phyloP scores from a whole-genome alignment of 2,113 vertebrate species.

The Scopus umbretta region DNA sequence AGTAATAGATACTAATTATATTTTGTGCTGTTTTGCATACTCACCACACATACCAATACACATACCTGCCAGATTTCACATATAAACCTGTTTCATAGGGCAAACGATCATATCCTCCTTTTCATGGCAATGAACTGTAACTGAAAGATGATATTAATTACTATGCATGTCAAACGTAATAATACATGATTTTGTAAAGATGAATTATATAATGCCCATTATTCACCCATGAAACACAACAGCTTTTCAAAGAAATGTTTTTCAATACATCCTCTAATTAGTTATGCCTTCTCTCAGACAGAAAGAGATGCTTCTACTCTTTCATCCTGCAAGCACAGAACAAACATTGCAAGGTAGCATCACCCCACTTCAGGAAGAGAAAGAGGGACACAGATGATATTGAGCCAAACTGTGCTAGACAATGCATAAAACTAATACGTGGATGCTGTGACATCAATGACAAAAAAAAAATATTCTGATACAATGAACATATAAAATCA shows the following conservation, averaged over 20 bases:
- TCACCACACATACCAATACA: not conserved
- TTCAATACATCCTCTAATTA: not conserved
- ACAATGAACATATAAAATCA: not conserved
- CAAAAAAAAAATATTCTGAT: not conserved
- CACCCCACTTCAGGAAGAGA: not conserved
- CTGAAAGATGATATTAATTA: slow-evolving; percentile 14
- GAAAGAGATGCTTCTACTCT: not conserved
- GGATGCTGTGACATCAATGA: not conserved
- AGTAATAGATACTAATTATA: not conserved
- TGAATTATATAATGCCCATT: not conserved
- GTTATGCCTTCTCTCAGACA: not conserved
- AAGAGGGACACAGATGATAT: not conserved
- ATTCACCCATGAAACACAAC: not conserved
- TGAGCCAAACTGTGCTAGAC: not conserved
- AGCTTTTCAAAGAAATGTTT: not conserved
- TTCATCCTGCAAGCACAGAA: not conserved
- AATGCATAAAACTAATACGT: not conserved
- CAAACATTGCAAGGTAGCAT: not conserved
- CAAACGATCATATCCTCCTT: slow-evolving; percentile 72
- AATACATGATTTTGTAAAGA: not conserved
- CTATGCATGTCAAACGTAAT: not conserved
- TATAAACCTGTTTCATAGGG: slow-evolving; percentile 72
- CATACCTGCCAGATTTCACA: slow-evolving; percentile 75
- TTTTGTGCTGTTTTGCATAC: not conserved
- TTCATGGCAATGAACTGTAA: slow-evolving; percentile 75